Percentiles rank a stretch among this genome's conserved stretches.
Evolutionary conservation across 2,797 vertebrate species (phyloP).

Genomic region (Miichthys miiuy): DNA sequence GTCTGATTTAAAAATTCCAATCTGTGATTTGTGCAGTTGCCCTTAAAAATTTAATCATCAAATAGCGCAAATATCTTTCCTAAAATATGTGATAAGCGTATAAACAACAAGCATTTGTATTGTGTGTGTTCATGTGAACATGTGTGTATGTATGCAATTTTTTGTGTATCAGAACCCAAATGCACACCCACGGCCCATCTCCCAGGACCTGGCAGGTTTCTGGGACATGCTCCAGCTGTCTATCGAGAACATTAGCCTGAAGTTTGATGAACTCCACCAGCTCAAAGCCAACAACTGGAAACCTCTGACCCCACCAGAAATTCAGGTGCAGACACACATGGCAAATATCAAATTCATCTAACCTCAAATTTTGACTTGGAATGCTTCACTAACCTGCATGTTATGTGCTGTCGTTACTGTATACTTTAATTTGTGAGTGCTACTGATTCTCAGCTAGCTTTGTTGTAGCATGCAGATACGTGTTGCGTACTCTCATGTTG

Average conservation of each 20-base stretch:
- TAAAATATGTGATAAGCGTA: constrained; percentile 24
- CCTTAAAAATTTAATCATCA: not conserved
- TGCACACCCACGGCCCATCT: constrained; percentile 92
- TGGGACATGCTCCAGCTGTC: constrained; percentile 99
- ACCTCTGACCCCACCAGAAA: constrained; percentile 93
- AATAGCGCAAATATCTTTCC: not conserved
- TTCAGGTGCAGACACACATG: constrained; percentile 87
- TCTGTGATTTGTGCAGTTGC: constrained; percentile 6
- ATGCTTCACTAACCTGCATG: constrained; percentile 73
- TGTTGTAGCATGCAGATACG: constrained; percentile 57
- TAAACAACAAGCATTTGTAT: constrained; percentile 27
- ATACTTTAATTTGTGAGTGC: constrained; percentile 25
- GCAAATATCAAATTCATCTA: constrained; percentile 1
- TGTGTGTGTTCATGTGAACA: constrained; percentile 15
- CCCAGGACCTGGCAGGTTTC: constrained; percentile 98
- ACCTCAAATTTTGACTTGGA: constrained; percentile 45
- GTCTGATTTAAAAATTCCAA: not conserved
- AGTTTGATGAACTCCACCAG: constrained; percentile 99
- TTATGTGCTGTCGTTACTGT: constrained; percentile 38
- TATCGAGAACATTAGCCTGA: constrained; percentile 99
- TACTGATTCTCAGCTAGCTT: constrained; percentile 40
- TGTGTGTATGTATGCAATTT: constrained; percentile 18
- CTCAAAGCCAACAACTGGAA: constrained; percentile 99
- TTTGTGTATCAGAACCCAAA: constrained; percentile 88
- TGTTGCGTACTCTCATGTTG: constrained; percentile 63